Percentiles rank a stretch among this genome's conserved stretches.
Evolutionary conservation across 2,113 vertebrate genomes (phyloP).

Genomic region (Alces alces): DNA sequence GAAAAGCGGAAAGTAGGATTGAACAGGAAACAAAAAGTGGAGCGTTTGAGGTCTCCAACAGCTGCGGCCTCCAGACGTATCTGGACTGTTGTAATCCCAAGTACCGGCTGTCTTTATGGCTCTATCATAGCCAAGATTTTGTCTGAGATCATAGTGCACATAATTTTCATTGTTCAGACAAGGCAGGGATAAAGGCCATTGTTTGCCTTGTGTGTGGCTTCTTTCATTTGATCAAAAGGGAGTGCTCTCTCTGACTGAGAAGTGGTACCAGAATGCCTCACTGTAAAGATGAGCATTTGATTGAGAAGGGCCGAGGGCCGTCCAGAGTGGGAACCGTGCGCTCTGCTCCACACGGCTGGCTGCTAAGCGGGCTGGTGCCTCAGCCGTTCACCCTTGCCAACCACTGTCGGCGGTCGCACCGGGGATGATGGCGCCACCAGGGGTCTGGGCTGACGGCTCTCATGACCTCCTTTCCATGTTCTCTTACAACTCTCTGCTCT

Average conservation of each 20-base stretch:
- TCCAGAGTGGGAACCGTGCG: neutral
- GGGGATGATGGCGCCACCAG: neutral
- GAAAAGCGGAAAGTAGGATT: neutral
- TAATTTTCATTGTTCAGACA: neutral
- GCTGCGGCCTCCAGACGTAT: accelerated
- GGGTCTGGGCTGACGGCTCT: neutral
- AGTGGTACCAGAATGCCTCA: neutral
- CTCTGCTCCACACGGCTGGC: neutral
- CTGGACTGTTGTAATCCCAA: neutral
- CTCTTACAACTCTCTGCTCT: neutral
- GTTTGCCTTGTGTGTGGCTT: neutral
- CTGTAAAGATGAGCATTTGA: neutral
- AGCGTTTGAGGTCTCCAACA: neutral
- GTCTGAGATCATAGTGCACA: neutral
- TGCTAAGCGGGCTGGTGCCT: neutral
- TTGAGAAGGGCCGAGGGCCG: neutral
- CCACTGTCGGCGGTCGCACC: accelerated
- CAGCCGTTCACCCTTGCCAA: accelerated
- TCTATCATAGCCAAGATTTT: neutral
- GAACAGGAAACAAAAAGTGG: neutral
- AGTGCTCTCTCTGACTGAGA: neutral
- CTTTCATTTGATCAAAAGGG: neutral
- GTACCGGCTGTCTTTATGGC: neutral
- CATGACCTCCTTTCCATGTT: neutral
- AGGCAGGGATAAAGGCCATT: neutral